Base-by-base conservation (phyloP, 2,113 vertebrate species). In the Antechinus flavipes region DNA sequence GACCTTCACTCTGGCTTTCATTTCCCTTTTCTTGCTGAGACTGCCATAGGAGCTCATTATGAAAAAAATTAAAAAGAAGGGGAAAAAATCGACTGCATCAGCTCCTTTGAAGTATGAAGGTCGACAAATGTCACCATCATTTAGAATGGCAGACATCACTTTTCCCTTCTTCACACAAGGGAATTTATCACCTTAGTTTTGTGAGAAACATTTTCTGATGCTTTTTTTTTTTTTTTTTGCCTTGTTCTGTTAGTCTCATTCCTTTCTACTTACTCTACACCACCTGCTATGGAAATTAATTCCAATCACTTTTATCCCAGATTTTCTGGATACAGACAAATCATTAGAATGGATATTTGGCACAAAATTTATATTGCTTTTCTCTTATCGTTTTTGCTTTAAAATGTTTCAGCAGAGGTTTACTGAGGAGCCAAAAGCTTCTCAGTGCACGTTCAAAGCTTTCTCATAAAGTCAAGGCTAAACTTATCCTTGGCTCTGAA, bases 221-320 rank as follows among this genome's bases (percentile, higher is more conserved):
- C 27, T 61, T 94, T 97, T 49, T 49, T 49, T 49, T 49, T 49
- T 49, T 49, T 49, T 47, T 97, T 97, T 97, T 94, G 91, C 58
- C 91, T 92, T 91, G 97, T 96, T 84, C 95, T 96, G 96, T 94
- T 93, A 35, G 84, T 52, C 94, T 84, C 91, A 93, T 91, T 94
- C 91, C 0, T 0, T 50, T 90, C 95, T 90, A 94, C 0, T 0
- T 1, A 0, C 92, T 97, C 93, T 90, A 96, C 92, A 98, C 96
- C 96, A 97, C 96, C 97, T 97, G 96, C 96, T 98, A 55, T n/a
- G 95, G 94, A 97, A 96, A 97, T 95, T 53, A 98, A 92, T 89
- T 97, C 97, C 96, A 96, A 96, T 97, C 96, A 94, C 96, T 97
- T 97, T 97, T 94, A 97, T 96, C 97, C 97, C 95, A 97, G 96